Evolutionary conservation across 2,797 vertebrate genomes (phyloP).

Genomic region (Hozukius guyotensis): DNA sequence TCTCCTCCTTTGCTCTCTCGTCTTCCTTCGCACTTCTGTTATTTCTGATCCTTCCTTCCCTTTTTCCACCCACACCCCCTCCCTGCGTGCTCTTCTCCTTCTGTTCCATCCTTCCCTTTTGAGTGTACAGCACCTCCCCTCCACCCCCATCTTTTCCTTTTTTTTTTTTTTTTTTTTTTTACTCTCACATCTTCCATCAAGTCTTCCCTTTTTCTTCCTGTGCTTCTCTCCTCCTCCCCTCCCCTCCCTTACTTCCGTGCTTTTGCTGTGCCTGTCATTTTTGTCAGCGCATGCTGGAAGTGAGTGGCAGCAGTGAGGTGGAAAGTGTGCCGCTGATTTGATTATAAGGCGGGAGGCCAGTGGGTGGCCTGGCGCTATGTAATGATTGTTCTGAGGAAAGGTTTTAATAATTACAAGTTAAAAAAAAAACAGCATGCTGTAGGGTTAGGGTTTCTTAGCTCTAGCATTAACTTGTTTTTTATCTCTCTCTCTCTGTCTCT

Average conservation of each 20-base stretch:
- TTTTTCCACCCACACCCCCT: neutral
- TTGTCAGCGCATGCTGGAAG: slow-evolving; percentile 33
- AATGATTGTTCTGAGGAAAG: slow-evolving; percentile 22
- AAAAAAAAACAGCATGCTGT: neutral
- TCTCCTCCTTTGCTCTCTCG: neutral
- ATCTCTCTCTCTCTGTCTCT: neutral
- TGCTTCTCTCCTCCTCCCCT: neutral
- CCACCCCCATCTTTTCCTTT: neutral
- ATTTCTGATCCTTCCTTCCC: slow-evolving; percentile 21
- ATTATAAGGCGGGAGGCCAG: slow-evolving; percentile 42
- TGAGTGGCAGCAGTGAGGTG: slow-evolving; percentile 56
- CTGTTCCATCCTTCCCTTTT: slow-evolving; percentile 23
- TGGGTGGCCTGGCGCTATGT: slow-evolving; percentile 19
- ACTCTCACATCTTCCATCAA: neutral
- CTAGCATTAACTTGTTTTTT: neutral
- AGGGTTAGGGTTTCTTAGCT: neutral
- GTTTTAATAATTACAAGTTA: slow-evolving; percentile 46
- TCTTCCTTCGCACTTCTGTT: neutral
- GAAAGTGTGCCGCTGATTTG: slow-evolving; percentile 52
- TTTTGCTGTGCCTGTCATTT: slow-evolving; percentile 49
- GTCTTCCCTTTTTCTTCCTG: neutral
- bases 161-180: neutral
- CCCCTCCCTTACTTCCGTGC: neutral
- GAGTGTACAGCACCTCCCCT: neutral
- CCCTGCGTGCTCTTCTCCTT: neutral